phyloP scores from a whole-genome alignment of 2,797 vertebrate genomes.

The Protosalanx chinensis region DNA sequence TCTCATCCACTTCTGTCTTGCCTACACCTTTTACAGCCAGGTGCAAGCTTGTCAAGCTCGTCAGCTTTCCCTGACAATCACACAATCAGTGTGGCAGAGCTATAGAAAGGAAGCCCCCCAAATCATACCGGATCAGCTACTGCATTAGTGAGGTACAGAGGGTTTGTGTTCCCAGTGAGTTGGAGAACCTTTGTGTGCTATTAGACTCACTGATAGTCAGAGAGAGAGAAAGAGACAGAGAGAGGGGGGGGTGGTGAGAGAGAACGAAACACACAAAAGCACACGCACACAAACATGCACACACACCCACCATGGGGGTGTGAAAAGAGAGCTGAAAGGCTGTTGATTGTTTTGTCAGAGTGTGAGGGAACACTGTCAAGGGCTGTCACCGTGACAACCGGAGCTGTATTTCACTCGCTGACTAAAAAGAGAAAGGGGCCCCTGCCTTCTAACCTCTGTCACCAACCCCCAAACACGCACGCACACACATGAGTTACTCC shows the following conservation, averaged over 20 bases:
- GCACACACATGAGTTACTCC: background rate
- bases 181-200: too few relatives aligned
- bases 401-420: slow-evolving; percentile 60
- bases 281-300: background rate
- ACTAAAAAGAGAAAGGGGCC: slow-evolving; percentile 54
- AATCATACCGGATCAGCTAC: too few relatives aligned
- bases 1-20: background rate
- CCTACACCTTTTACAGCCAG: background rate
- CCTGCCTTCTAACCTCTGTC: slow-evolving; percentile 54
- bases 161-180: too few relatives aligned
- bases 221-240: slow-evolving; percentile 16
- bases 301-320: background rate
- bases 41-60: background rate
- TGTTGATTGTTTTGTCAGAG: slow-evolving; percentile 49
- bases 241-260: slow-evolving; percentile 6
- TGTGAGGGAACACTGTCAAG: slow-evolving; percentile 54
- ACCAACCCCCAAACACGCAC: background rate
- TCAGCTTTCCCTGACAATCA: background rate
- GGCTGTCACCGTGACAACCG: slow-evolving; percentile 63
- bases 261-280: slow-evolving; percentile 12
- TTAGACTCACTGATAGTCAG: slow-evolving; percentile 28
- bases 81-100: background rate
- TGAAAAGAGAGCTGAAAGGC: slow-evolving; percentile 37
- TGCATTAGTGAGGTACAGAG: too few relatives aligned
- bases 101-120: too few relatives aligned